Base-by-base conservation (phyloP, 2,797 vertebrate species). In the Dallia pectoralis region DNA sequence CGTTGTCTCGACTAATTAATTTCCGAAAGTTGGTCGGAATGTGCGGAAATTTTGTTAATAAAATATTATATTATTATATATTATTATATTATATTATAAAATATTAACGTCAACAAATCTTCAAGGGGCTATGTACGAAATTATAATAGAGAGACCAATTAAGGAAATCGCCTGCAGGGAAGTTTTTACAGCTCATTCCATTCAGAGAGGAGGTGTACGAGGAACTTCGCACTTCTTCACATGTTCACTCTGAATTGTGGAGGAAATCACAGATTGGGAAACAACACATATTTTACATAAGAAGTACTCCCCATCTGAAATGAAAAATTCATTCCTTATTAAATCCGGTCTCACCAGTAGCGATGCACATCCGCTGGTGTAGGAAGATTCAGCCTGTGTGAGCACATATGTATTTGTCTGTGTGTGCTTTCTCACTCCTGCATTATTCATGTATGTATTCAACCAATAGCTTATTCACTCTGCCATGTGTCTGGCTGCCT, bases 31-130 rank as follows among this genome's bases (percentile, higher is more conserved):
- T 93, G 92, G 90, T 91, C 85, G 27, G 85, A 78, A 69, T 89
- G 87, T 79, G 89, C 90, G 67, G 67, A 89, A 91, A 90, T 76
- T 84, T 85, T 72, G 27, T 87, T 91, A 86, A 82, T 90, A 88
- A 93, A 93, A 93, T 93, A 93, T 93, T 91, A 91, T n/a, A n/a
- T n/a, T n/a, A n/a, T n/a, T n/a, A n/a, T n/a, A n/a, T n/a, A n/a
- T n/a, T n/a, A n/a, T n/a, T n/a, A n/a, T n/a, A n/a, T n/a, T n/a
- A n/a, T n/a, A n/a, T n/a, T n/a, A n/a, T n/a, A n/a, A n/a, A n/a
- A 93, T 93, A 93, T 93, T 91, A 91, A 94, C 89, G 88, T 91
- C 88, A 87, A 94, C 91, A 93, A 93, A 92, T 93, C 90, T 94
- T 92, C 79, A 90, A 94, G 94, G 92, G 89, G 87, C 85, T 87